These are phyloP conservation scores for Loxodonta africana DNA, from an alignment of 2,113 vertebrate genomes.

Conservation along the genomic window DNA sequence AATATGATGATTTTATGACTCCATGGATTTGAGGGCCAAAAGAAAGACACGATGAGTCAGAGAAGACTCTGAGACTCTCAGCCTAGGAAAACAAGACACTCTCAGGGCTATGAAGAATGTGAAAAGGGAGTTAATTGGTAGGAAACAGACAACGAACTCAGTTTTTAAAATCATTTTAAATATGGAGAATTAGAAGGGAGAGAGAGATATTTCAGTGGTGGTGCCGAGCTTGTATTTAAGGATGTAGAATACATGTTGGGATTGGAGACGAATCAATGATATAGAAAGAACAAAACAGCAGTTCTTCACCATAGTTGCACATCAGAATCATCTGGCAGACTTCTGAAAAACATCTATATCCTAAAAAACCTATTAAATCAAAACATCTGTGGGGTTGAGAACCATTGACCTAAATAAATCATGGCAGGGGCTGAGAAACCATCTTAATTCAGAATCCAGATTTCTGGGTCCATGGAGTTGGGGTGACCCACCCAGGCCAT, in stretches of 20 bases:
- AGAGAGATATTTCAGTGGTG: not conserved
- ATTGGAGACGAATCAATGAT: not conserved
- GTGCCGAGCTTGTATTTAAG: not conserved
- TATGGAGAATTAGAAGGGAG: not conserved
- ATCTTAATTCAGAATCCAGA: too few relatives aligned
- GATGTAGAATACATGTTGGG: not conserved
- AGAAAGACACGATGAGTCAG: conserved; percentile 12
- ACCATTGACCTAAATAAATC: not conserved
- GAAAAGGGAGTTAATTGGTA: not conserved
- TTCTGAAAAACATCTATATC: not conserved
- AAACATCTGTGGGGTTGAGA: not conserved
- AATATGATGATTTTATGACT: not conserved
- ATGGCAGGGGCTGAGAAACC: not conserved
- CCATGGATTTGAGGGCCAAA: not conserved
- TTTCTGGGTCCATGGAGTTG: too few relatives aligned
- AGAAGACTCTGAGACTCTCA: conserved; percentile 17
- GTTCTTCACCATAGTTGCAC: not conserved
- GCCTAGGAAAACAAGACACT: not conserved
- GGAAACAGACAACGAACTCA: not conserved
- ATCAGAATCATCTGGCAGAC: not conserved
- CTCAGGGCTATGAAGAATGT: not conserved
- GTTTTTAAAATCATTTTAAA: not conserved
- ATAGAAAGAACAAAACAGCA: not conserved
- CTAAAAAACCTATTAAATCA: not conserved
- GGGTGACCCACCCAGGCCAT: too few relatives aligned